Evolutionary conservation across 2,797 vertebrate genomes (phyloP).

Genomic region (Carcharodon carcharias): DNA sequence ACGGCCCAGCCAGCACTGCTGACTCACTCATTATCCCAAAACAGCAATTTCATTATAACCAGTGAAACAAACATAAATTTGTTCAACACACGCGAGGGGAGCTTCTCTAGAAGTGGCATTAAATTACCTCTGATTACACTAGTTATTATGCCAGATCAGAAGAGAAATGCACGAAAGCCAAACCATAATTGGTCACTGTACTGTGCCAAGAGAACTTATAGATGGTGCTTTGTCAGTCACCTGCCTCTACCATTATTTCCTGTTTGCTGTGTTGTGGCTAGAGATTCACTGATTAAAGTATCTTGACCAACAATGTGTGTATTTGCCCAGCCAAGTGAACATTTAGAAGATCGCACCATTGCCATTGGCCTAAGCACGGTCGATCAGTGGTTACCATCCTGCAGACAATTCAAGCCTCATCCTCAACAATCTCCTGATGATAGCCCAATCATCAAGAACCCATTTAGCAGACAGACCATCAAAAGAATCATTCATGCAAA

Average conservation of each 20-base stretch:
- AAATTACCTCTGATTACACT: slow-evolving; percentile 29
- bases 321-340: neutral
- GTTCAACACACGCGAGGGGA: neutral
- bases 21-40: slow-evolving; percentile 26
- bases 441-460: neutral
- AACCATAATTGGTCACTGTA: slow-evolving; percentile 4
- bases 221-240: neutral
- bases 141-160: neutral
- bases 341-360: neutral
- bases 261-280: neutral
- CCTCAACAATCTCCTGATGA: neutral
- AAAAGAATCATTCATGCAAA: neutral
- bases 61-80: slow-evolving; percentile 30
- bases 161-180: neutral
- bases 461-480: neutral
- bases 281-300: neutral
- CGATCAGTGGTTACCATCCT: neutral
- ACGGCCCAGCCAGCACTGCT: neutral
- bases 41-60: slow-evolving; percentile 28
- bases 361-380: neutral
- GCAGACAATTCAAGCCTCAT: neutral
- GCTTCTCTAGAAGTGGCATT: slow-evolving; percentile 8
- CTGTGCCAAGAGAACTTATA: neutral
- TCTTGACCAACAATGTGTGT: too few species aligned
- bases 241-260: neutral